phyloP scores from a whole-genome alignment of 2,113 vertebrate species.

The Burhinus oedicnemus region DNA sequence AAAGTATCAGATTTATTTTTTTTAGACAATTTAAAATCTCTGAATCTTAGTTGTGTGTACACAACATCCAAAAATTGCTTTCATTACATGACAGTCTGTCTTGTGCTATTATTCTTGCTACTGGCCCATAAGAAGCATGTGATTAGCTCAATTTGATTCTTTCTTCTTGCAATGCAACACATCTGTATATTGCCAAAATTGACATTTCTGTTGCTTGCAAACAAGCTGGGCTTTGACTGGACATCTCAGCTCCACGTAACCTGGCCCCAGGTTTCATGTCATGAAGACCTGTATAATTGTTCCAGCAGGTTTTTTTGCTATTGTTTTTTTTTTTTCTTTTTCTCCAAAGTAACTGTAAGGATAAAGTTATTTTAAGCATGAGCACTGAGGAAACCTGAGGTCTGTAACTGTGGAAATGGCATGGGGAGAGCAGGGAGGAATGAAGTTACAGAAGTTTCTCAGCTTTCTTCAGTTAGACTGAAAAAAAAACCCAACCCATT shows the following conservation, averaged over 20 bases:
- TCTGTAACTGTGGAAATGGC: not conserved
- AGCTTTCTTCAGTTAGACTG: not conserved
- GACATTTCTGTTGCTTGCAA: not conserved
- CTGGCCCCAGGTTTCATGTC: not conserved
- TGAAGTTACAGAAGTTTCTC: not conserved
- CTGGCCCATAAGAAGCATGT: not conserved
- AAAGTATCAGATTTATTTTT: not conserved
- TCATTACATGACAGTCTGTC: not conserved
- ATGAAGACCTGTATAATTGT: not conserved
- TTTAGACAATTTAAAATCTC: not conserved
- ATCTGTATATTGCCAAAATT: not conserved
- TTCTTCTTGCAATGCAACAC: not conserved
- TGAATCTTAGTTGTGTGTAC: not conserved
- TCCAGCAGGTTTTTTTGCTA: not conserved
- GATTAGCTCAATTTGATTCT: not conserved
- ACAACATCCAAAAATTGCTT: not conserved
- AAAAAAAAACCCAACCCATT: not conserved
- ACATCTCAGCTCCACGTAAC: not conserved
- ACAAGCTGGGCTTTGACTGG: not conserved
- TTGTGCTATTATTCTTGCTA: not conserved
- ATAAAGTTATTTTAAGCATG: not conserved
- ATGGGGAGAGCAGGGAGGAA: not conserved
- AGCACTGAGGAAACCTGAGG: not conserved
- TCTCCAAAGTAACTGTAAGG: not conserved
- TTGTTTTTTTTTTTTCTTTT: not conserved